Base-by-base conservation (phyloP, 2,113 vertebrate species). In the Beaufortia kweichowensis region DNA sequence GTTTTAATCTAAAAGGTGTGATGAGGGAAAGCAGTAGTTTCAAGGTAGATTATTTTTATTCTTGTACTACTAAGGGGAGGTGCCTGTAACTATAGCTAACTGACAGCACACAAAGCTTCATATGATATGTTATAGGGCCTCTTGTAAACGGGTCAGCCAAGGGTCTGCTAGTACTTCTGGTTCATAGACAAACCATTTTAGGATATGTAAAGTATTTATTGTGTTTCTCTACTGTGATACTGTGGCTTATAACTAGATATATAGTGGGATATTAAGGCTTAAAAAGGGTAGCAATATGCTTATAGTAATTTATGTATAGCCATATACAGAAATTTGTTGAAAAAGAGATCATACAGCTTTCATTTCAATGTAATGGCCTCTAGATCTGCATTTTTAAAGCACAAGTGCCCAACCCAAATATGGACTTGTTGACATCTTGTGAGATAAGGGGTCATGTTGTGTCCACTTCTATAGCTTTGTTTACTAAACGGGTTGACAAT, bases 241-340 rank as follows among this genome's bases (percentile, higher is more conserved):
- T 76, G 60, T 60, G 70, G 75, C 24, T 56, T 75, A 79, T 84
- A 84, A 84, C 79, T 74, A 41, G 74, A 71, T 53, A 84, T 76
- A 82, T 84, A 78, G 77, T 63, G 57, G 69, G 65, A 79, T 84
- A 72, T 86, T 73, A 81, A 82, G 81, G 35, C 56, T 59, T 53
- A 69, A 84, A 61, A 53, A 65, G 82, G 81, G 79, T 72, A 65
- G 76, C 76, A 71, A 39, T 78, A 63, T 67, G 75, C 60, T 83
- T 69, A 56, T 60, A 10, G 21, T 78, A 83, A 84, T 86, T 86
- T 84, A 39, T 39, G n/a, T n/a, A n/a, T n/a, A n/a, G n/a, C n/a
- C n/a, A 83, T 84, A 60, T 21, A 31, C 63, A 64, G 64, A 26
- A 4, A 14, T 46, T 14, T 46, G 41, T 14, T 46, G 41, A 14